Evolutionary conservation across 2,888 invertebrate genomes (phyloP), one percentile per base, ranked within the genome.

Genomic region (Augiades crinisus): DNA sequence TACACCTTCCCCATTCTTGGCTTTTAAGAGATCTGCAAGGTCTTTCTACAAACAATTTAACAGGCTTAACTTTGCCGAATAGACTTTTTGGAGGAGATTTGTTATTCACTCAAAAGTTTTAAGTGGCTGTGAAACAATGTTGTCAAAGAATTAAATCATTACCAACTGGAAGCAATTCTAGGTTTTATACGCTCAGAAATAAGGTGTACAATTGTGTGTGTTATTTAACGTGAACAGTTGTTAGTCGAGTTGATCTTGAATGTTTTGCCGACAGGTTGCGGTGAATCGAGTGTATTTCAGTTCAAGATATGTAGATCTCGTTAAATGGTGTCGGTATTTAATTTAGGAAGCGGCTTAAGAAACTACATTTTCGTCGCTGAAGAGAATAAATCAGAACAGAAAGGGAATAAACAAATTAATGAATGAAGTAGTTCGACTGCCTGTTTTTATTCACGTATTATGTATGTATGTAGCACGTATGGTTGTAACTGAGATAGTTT

Each of bases 61-160:
- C 83, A 74, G 81, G 44, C 70, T 70, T 74, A 85, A 88, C 84
- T 87, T 80, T 68, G 67, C 62, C 70, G 75, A 80, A 82, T 78
- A 81, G 79, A 86, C 84, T 87, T 84, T 86, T 81, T 74, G 65
- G 73, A 78, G 72, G 71, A 84, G 87, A 86, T 88, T 87, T 88
- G 87, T 87, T 87, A 87, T 87, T 86, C 86, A 83, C 81, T 86
- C 77, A 77, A 81, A 87, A 87, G 75, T 87, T 88, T 87, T 85
- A 87, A 87, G 87, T 85, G 86, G 78, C 82, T 87, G 85, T 81
- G 86, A 86, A 85, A 84, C 82, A 84, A 78, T 76, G 78, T 81
- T 77, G 79, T 80, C 76, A 78, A 82, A 83, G 81, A 81, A 80
- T 86, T 81, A 81, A 81, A 81, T 75, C 74, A 78, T 65, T 71